phyloP scores from a whole-genome alignment of 2,113 vertebrate genomes.

The Odontophorus gujanensis region DNA sequence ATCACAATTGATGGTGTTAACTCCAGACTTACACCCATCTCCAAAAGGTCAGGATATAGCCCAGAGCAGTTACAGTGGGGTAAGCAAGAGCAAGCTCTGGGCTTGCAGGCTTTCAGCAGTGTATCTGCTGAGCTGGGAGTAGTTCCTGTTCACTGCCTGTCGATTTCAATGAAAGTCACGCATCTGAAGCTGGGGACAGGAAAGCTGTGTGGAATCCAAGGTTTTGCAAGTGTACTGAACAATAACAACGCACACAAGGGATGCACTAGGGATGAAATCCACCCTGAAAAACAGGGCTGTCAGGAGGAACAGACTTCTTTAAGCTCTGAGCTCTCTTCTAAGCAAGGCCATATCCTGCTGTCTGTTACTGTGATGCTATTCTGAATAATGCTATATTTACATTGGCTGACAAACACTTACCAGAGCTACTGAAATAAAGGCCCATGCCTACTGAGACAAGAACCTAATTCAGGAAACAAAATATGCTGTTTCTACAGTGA shows the following conservation, averaged over 20 bases:
- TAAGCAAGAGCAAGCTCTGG: neutral
- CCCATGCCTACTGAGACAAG: neutral
- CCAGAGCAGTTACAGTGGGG: neutral
- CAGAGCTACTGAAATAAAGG: neutral
- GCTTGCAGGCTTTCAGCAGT: neutral
- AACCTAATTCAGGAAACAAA: neutral
- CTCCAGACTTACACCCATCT: neutral
- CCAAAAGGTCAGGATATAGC: neutral
- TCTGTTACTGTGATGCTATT: neutral
- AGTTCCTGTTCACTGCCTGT: neutral
- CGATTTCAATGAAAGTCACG: neutral
- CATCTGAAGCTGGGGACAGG: neutral
- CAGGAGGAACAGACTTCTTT: neutral
- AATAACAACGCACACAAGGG: neutral
- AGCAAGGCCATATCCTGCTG: neutral
- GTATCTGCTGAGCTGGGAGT: neutral
- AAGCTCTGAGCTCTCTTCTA: neutral
- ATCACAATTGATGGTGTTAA: neutral
- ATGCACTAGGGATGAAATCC: neutral
- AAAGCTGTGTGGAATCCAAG: neutral
- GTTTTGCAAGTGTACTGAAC: neutral
- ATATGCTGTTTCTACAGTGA: neutral
- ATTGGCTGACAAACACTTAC: constrained; percentile 2
- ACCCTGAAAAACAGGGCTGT: neutral
- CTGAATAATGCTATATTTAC: neutral